Percentiles rank a stretch among this genome's conserved stretches.
phyloP scores from a whole-genome alignment of 2,888 invertebrate species.

The Imbricaverruca yamaguchii region DNA sequence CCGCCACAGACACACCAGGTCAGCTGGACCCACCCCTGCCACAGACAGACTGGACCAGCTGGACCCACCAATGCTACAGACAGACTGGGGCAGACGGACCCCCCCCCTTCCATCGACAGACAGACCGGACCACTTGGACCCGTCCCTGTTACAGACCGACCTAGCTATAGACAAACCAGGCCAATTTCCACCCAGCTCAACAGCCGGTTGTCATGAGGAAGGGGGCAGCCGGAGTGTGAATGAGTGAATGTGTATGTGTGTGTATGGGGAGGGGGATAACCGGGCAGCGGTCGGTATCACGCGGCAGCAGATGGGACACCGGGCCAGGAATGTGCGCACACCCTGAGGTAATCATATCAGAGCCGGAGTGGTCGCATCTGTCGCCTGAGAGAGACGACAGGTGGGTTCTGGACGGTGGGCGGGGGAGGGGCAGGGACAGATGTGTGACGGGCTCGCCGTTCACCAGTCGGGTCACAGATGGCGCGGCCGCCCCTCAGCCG shows the following conservation, averaged over 20 bases:
- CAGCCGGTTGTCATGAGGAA: neutral
- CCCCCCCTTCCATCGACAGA: no score
- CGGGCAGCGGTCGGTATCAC: neutral
- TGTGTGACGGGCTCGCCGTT: neutral
- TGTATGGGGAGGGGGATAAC: neutral
- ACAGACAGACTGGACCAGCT: no score
- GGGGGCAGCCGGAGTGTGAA: neutral
- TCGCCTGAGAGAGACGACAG: slow-evolving; percentile 9
- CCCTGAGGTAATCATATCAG: slow-evolving; percentile 10
- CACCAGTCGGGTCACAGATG: neutral
- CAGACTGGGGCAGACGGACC: no score
- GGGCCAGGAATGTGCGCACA: neutral
- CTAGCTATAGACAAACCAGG: neutral
- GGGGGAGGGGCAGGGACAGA: neutral
- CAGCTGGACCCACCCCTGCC: no score
- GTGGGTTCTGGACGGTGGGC: neutral
- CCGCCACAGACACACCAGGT: no score
- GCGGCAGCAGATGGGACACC: neutral
- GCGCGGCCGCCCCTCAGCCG: no score
- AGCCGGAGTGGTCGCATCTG: neutral
- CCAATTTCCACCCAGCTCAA: neutral
- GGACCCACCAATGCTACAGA: no score
- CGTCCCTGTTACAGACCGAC: no score
- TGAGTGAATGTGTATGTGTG: no score
- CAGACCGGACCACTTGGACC: no score